Conservation (phyloP, 1,140 invertebrate genomes). For the Carcinoscorpius rotundicauda region DNA sequence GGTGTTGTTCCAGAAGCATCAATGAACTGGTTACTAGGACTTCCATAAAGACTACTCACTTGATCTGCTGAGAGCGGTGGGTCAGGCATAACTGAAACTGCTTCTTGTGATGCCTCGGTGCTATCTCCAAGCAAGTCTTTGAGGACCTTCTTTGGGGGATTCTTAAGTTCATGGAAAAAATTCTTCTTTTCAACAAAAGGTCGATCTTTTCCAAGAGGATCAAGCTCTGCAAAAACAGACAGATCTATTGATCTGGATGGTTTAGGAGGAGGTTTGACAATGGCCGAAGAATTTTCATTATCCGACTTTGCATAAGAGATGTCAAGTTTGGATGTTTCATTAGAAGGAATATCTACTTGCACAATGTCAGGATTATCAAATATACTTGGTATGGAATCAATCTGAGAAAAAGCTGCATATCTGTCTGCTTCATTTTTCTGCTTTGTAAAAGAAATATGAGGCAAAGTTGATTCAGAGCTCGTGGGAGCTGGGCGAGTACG, state of each 20-base stretch:
- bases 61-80: too few species aligned
- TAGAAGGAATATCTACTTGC: not conserved
- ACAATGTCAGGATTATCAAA: conserved; percentile 17
- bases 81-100: too few species aligned
- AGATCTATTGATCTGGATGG: conserved; percentile 36
- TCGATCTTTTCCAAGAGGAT: conserved; percentile 71
- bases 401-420: conserved; percentile 21
- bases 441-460: too few species aligned
- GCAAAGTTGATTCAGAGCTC: too few species aligned
- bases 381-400: conserved; percentile 17
- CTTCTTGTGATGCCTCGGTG: not conserved
- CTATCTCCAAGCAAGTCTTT: conserved; percentile 53
- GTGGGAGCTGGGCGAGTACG: too few species aligned
- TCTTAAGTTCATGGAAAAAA: conserved; percentile 86
- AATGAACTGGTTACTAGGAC: too few species aligned
- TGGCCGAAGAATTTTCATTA: not conserved
- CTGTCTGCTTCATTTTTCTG: conserved; percentile 3
- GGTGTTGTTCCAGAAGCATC: too few species aligned
- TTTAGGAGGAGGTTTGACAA: conserved; percentile 23
- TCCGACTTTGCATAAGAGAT: not conserved
- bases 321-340: not conserved
- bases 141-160: conserved; percentile 76
- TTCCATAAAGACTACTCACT: too few species aligned
- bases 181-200: conserved; percentile 89
- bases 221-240: conserved; percentile 74